Evolutionary conservation across 2,113 vertebrate genomes (phyloP), one percentile per base, ranked within the genome.

Genomic region (Epinephelus cyanopodus): DNA sequence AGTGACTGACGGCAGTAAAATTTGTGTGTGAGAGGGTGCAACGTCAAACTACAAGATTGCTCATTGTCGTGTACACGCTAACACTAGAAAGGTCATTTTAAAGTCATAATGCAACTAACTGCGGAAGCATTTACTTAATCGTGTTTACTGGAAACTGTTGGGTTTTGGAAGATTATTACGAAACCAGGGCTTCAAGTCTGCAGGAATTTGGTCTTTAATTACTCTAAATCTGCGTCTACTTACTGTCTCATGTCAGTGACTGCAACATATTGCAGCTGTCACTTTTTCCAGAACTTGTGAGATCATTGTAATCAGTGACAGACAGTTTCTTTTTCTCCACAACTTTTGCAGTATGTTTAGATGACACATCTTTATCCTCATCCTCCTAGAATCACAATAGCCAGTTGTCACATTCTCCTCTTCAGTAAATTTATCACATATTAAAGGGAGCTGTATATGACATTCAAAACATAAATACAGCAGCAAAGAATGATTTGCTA

Each of bases 11-110:
- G 4, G 52, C 27, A 48, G 65, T 65, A 69, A 19, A 47, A 75
- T 78, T 13, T n/a, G 23, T 65, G 21, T 69, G 57, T 21, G n/a
- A 65, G 33, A 48, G 23, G 10, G 29, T 15, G 37, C 25, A 18
- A 33, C n/a, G 27, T 39, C 50, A 60, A 33, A 39, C 23, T 48
- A 52, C 25, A 37, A 19, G 56, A 60, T 70, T 14, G 5, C 39
- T 53, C 6, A 57, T 8, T 62, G 54, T 29, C 0, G 21, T 67
- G n/a, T 37, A 15, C 42, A 50, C 2, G 21, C 0, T 4, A 65
- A 15, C 50, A 69, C 19, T 39, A 13, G 29, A 79, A 85, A 84
- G 71, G 70, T 83, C 18, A 79, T 72, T 81, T 54, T 45, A 63
- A 82, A 53, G 17, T 70, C 62, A 74, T 52, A 11, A 25, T 14